phyloP scores from a whole-genome alignment of 2,797 vertebrate species.

The Rhabdomys pumilio region DNA sequence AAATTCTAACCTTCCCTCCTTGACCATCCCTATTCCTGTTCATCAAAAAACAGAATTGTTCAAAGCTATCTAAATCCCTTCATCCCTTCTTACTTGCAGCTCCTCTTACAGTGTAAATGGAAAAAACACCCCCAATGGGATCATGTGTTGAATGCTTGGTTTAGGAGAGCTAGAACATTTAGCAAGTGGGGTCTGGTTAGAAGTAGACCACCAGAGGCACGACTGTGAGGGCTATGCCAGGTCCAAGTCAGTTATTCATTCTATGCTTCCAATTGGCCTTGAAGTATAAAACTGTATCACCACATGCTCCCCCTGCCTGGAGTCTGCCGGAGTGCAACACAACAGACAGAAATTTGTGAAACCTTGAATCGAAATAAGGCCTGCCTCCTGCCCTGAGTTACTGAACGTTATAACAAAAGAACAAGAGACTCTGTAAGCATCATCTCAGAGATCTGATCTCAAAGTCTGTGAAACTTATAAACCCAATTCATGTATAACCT shows the following conservation, averaged over 20 bases:
- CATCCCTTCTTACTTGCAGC: background rate
- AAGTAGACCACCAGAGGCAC: background rate
- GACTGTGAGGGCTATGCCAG: background rate
- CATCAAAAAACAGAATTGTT: background rate
- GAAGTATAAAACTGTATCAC: background rate
- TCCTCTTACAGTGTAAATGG: background rate
- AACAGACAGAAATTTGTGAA: too few relatives aligned
- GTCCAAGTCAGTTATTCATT: background rate
- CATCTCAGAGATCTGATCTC: background rate
- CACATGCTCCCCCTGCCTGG: too few relatives aligned
- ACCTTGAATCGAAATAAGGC: background rate
- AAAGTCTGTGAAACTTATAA: background rate
- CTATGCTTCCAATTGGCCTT: background rate
- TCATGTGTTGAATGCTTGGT: background rate
- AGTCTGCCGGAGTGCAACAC: background rate
- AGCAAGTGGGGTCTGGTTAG: background rate
- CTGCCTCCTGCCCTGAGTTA: background rate
- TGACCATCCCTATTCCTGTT: too few relatives aligned
- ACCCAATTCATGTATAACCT: background rate
- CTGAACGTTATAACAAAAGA: background rate
- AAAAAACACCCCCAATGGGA: background rate
- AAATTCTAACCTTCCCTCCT: background rate
- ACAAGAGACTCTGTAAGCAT: background rate
- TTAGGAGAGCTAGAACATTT: background rate
- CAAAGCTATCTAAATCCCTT: background rate